Evolutionary conservation across 2,888 invertebrate species (phyloP).

Genomic region (Caenorhabditis uteleia): DNA sequence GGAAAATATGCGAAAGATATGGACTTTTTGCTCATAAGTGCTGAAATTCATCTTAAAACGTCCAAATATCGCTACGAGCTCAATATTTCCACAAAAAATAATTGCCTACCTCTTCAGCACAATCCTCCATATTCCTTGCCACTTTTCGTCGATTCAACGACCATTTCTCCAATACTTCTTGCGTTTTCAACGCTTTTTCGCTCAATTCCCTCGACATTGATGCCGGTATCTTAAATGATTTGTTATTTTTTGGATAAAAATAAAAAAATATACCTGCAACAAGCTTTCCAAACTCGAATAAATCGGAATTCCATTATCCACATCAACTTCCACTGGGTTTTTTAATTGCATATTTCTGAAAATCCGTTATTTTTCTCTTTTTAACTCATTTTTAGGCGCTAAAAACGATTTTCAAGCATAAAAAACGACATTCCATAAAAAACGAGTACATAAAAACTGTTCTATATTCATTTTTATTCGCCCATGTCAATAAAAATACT

Average conservation of each 20-base stretch:
- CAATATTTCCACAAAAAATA: neutral
- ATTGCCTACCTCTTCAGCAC: constrained; percentile 24
- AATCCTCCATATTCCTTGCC: constrained; percentile 11
- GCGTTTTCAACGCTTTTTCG: constrained; percentile 14
- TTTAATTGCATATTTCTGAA: neutral
- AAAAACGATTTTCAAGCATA: too few relatives aligned
- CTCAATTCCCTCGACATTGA: constrained; percentile 24
- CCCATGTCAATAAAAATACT: too few relatives aligned
- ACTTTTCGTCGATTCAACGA: constrained; percentile 24
- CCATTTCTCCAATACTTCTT: constrained; percentile 27
- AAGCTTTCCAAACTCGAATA: constrained; percentile 25
- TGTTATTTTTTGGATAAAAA: neutral
- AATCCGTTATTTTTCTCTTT: too few relatives aligned
- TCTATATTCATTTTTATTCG: too few relatives aligned
- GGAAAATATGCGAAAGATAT: too few relatives aligned
- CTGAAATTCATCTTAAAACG: too few relatives aligned
- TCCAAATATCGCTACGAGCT: too few relatives aligned
- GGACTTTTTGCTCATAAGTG: too few relatives aligned
- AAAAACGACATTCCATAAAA: too few relatives aligned
- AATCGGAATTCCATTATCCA: constrained; percentile 18
- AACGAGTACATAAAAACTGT: too few relatives aligned
- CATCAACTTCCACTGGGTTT: constrained; percentile 5
- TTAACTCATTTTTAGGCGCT: too few relatives aligned
- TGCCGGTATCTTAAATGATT: constrained; percentile 18
- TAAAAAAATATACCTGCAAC: constrained; percentile 9